Conservation (phyloP, 2,113 vertebrate species). For the Hepsetus odoe region DNA sequence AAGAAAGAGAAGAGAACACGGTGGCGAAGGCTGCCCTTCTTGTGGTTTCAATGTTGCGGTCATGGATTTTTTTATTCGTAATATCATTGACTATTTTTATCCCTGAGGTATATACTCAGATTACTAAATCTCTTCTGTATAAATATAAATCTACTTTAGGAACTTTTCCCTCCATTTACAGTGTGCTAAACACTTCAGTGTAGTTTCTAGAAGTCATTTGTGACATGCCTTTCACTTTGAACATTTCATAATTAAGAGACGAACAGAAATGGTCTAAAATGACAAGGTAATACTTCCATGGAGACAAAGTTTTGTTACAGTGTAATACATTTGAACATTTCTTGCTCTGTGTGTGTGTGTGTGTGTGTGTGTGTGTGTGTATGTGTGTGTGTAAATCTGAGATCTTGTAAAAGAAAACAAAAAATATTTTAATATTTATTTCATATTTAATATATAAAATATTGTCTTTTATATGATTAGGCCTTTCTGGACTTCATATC, state of each 20-base stretch:
- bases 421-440: constrained; percentile 19
- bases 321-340: no score
- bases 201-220: no score
- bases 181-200: no score
- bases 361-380: no score
- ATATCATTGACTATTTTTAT: constrained; percentile 71
- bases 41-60: constrained; percentile 70
- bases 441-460: no score
- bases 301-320: not conserved
- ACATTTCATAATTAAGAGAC: no score
- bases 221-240: no score
- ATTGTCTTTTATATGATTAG: constrained; percentile 23
- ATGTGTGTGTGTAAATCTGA: no score
- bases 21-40: constrained; percentile 21
- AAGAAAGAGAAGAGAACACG: constrained; percentile 50
- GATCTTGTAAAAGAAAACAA: constrained; percentile 24
- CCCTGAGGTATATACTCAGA: constrained; percentile 74
- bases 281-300: no score
- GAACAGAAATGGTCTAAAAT: no score
- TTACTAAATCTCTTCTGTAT: constrained; percentile 70
- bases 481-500: constrained; percentile 25
- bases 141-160: constrained; percentile 41
- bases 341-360: no score
- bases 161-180: not conserved
- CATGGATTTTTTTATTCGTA: constrained; percentile 67